Evolutionary conservation across 2,888 invertebrate genomes (phyloP).

Genomic region (Acronicta leporina): DNA sequence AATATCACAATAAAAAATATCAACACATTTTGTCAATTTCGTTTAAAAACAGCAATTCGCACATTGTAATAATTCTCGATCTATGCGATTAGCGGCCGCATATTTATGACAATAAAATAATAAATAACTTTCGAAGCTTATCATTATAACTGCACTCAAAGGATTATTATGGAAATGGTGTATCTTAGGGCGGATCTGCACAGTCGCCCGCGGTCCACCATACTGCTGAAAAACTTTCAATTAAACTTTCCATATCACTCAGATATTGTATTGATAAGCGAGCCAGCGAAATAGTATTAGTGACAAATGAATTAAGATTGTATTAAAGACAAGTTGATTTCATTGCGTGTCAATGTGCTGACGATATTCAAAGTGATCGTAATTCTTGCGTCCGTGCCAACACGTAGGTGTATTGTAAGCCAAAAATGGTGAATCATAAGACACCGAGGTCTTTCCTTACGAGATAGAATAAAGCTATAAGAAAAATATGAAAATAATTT

Average conservation of each 20-base stretch:
- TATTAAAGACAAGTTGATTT: background rate
- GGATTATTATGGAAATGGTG: constrained; percentile 43
- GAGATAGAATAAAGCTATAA: no score
- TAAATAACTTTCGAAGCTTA: constrained; percentile 42
- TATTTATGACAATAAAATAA: constrained; percentile 48
- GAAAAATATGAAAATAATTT: no score
- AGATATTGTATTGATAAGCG: constrained; percentile 1
- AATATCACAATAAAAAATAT: constrained; percentile 38
- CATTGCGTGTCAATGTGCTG: constrained; percentile 8
- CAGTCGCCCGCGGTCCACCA: background rate
- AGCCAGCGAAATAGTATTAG: constrained; percentile 6
- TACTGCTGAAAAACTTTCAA: background rate
- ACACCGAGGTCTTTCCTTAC: no score
- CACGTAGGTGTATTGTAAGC: background rate
- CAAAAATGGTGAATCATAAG: background rate
- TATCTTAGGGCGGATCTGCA: constrained; percentile 46
- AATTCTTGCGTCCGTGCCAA: constrained; percentile 8
- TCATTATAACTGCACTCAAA: constrained; percentile 54
- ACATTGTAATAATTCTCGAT: background rate
- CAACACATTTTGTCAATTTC: constrained; percentile 30
- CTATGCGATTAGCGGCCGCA: constrained; percentile 28
- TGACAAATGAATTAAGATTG: constrained; percentile 26
- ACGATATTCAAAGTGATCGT: background rate
- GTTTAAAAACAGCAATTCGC: constrained; percentile 17
- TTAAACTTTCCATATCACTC: background rate